phyloP scores from a whole-genome alignment of 2,888 invertebrate species.

The Agrochola macilenta region DNA sequence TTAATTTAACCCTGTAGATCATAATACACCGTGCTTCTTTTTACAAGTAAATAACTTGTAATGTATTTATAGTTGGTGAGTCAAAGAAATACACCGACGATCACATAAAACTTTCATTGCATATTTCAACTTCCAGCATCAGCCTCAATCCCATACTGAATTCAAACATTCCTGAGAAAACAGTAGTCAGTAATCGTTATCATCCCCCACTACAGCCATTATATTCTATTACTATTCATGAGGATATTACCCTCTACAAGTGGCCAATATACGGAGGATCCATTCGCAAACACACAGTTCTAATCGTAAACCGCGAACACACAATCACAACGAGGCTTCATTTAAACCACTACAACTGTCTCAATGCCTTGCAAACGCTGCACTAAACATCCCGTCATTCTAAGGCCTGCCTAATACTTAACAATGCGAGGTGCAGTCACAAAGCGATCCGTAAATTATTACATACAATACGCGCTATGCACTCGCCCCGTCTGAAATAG shows the following conservation, averaged over 20 bases:
- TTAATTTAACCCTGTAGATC: too few species aligned
- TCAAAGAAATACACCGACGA: not conserved
- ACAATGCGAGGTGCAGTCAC: constrained; percentile 31
- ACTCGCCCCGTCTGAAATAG: constrained; percentile 51
- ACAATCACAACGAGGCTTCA: constrained; percentile 5
- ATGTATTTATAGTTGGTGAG: not conserved
- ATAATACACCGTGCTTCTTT: not conserved
- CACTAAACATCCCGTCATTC: constrained; percentile 18
- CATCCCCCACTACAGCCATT: constrained; percentile 29
- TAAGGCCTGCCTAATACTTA: constrained; percentile 21
- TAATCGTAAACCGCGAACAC: constrained; percentile 36
- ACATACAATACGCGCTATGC: constrained; percentile 53
- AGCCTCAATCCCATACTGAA: constrained; percentile 18
- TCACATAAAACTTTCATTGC: not conserved
- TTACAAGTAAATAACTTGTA: not conserved
- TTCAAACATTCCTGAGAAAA: constrained; percentile 22
- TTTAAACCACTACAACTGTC: not conserved
- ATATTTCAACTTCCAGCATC: not conserved
- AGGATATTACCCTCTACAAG: constrained; percentile 49
- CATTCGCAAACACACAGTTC: constrained; percentile 26
- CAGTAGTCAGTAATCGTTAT: constrained; percentile 32
- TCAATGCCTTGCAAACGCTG: not conserved
- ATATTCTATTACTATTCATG: constrained; percentile 53
- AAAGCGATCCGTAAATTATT: constrained; percentile 62
- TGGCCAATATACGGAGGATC: constrained; percentile 41